Conservation (phyloP, 1,140 invertebrate species). For the Drosophila pruinosa region DNA sequence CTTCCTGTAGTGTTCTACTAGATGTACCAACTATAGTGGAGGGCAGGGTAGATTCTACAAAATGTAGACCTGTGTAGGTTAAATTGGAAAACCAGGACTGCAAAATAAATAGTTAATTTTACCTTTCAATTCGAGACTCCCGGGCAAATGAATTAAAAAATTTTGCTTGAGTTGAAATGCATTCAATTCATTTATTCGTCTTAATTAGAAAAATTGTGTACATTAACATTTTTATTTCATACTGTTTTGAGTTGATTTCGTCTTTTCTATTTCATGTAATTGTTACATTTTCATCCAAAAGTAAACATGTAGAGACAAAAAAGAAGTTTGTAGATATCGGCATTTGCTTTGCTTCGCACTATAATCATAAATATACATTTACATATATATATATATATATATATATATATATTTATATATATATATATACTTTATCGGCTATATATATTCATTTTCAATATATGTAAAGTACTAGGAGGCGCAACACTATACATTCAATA, state of each 20-base stretch:
- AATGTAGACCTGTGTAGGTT: too few relatives aligned
- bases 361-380: slow-evolving; percentile 64
- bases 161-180: slow-evolving; percentile 25
- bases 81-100: neutral
- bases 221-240: slow-evolving; percentile 68
- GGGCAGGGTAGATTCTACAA: too few relatives aligned
- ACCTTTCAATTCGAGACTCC: neutral
- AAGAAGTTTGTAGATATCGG: slow-evolving; percentile 48
- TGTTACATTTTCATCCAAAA: slow-evolving; percentile 39
- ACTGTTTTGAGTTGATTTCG: slow-evolving; percentile 46
- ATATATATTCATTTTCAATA: slow-evolving; percentile 66
- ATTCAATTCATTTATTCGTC: slow-evolving; percentile 64
- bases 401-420: slow-evolving; percentile 69
- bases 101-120: neutral
- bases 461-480: slow-evolving; percentile 76
- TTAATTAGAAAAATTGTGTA: slow-evolving; percentile 78
- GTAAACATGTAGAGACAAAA: slow-evolving; percentile 59
- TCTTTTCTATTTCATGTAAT: slow-evolving; percentile 40
- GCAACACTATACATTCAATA: slow-evolving; percentile 80
- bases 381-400: slow-evolving; percentile 60
- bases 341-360: slow-evolving; percentile 35
- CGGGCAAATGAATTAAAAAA: neutral
- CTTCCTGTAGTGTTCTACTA: too few relatives aligned
- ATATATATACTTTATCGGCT: slow-evolving; percentile 57
- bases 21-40: too few relatives aligned